Conservation (phyloP, 1,140 invertebrate genomes). For the Varroa destructor region DNA sequence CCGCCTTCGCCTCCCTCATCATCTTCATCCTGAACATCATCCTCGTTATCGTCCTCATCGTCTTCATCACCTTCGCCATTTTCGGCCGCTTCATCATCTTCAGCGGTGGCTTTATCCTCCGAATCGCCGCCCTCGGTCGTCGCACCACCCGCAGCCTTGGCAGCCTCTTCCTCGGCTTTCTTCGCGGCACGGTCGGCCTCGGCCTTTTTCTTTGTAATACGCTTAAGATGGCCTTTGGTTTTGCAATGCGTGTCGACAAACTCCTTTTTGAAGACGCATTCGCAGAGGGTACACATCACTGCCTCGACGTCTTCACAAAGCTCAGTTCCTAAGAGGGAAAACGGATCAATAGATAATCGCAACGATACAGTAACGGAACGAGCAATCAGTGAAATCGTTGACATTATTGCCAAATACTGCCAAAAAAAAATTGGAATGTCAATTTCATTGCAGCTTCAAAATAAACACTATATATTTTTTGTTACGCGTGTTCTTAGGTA, state of each 20-base stretch:
- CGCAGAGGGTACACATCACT: slow-evolving; percentile 13
- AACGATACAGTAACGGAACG: too few species aligned
- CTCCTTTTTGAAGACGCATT: slow-evolving; percentile 25
- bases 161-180: slow-evolving; percentile 19
- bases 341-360: too few species aligned
- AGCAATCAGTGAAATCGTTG: too few species aligned
- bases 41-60: slow-evolving; percentile 8
- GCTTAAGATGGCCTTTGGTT: slow-evolving; percentile 26
- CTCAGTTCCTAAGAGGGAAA: slow-evolving; percentile 4
- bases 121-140: background rate
- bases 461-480: too few species aligned
- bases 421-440: too few species aligned
- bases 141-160: background rate
- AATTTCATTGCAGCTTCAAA: too few species aligned
- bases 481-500: too few species aligned
- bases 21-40: slow-evolving; percentile 2
- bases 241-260: slow-evolving; percentile 19
- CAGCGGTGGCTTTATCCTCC: background rate
- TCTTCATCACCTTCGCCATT: slow-evolving; percentile 1
- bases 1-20: slow-evolving; percentile 1
- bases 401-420: too few species aligned
- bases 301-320: slow-evolving; percentile 17
- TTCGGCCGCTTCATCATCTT: background rate
- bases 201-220: slow-evolving; percentile 23
- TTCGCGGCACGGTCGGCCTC: slow-evolving; percentile 18